Evolutionary conservation across 2,797 vertebrate species (phyloP), one percentile per base, ranked within the genome.

Genomic region (Poeciliopsis infans): DNA sequence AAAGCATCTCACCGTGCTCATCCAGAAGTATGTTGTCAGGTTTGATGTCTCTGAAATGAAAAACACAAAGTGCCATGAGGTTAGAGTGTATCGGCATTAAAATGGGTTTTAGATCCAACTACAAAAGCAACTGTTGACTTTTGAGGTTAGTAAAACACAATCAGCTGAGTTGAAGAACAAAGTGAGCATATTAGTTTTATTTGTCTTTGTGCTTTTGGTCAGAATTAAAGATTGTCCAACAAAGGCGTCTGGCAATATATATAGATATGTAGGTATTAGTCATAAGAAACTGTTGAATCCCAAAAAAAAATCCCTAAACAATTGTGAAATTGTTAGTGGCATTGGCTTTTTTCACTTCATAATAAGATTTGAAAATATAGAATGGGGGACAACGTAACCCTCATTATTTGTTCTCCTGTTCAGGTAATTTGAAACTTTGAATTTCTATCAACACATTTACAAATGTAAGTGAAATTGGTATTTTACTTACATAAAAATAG

Each of bases 1-100:
- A 73, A 39, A 3, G 7, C 13, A 28, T 92, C 97, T 97, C 92
- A 99, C 98, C 98, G 0, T 96, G 95, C 84, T 99, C 98, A 73
- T 99, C 98, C 94, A 99, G 96, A 18, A 99, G 95, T 89, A 99
- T 97, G 91, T 99, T 99, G 95, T 99, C 98, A 47, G 98, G 98
- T 85, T 99, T 99, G 94, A 99, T 98, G 90, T 99, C 98, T 89
- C 98, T 99, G 92, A 76, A 94, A 86, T 85, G 36, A 61, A 78
- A 92, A 87, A 80, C 83, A 86, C 82, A 94, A 85, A 78, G 31
- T 15, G 33, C n/a, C 79, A 41, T 47, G 7, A 7, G 13, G 76
- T 92, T 64, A 91, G 51, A 43, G 11, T 64, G 12, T 6, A 1
- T 72, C 45, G 28, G 18, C 28, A 1, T 59, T 4, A 59, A 72